Base-by-base conservation (phyloP, 2,888 invertebrate genomes). In the Tinea pellionella region DNA sequence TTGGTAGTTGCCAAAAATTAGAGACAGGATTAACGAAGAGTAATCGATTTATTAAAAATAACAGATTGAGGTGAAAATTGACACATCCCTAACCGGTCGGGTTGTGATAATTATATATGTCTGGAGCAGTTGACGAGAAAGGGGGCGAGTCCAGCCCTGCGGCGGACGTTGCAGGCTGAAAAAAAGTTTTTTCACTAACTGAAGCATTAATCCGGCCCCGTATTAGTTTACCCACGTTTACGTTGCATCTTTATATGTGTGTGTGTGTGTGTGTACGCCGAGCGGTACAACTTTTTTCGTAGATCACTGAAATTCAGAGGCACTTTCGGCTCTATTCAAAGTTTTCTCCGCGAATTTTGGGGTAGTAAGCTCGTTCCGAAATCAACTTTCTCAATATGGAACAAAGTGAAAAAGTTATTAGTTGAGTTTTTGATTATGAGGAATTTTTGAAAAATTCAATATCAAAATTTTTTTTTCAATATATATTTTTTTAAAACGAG, bases 111-210 rank as follows among this genome's bases (percentile, higher is more conserved):
- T 53, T 53, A 53, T 53, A 24, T 53, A 53, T 24, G 53, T 53
- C 53, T 53, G 53, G 53, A 57, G 57, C 15, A 32, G 29, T 37
- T 30, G 19, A 24, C n/a, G 37, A 37, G 24, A 41, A 18, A 42
- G 29, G 59, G 59, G 43, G 42, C 66, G 65, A 82, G 70, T 79
- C 65, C 85, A 73, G 59, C 78, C 81, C 86, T 83, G 87, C 63
- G 67, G 67, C 77, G 85, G 83, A 77, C 86, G 84, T 84, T 79
- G 83, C 76, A 80, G 82, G 77, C 86, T 87, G 86, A 86, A 87
- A 87, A 80, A 87, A 87, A 83, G 77, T 84, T 88, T 87, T 86
- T 88, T 88, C 86, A 87, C 87, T 86, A 87, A 88, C 87, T 88
- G 87, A 86, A 86, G 87, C 86, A 87, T 87, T 87, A 87, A 87